Base-by-base conservation (phyloP, 2,888 invertebrate genomes). In the Gibbula magus region DNA sequence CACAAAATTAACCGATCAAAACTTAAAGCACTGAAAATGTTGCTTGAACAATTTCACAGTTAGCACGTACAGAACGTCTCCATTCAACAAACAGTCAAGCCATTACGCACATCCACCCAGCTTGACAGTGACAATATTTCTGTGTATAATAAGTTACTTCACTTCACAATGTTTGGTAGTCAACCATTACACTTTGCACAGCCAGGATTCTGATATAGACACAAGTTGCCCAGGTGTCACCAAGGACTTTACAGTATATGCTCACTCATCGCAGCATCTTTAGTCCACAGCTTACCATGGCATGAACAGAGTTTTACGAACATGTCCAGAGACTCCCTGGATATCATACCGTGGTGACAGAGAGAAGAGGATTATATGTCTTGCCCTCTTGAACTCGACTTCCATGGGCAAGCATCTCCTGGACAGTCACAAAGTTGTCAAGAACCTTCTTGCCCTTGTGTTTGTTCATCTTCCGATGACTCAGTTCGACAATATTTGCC, bases 361-460 rank as follows among this genome's bases (percentile, higher is more conserved):
- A 93, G 35, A 93, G 88, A 66, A 93, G 86, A 4, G 93, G 93
- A 77, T 92, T 92, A 76, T 92, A 91, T 8, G 90, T 88, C 81
- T 91, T 91, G n/a, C 89, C 89, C 16, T 90, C 89, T 3, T 87
- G 84, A 39, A 88, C 88, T 74, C 91, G 89, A 83, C 93, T 94
- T 10, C 94, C 94, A 85, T 95, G 94, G 7, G 94, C 94, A 84
- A 95, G 89, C 92, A 94, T 94, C 89, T 95, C 94, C 88, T 95
- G 94, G 25, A 95, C 94, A 25, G 94, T 94, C 75, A 94, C 93
- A 90, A 95, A 94, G 90, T 94, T 94, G 88, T 94, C 94, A 80
- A 94, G 89, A 51, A 93, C 91, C 85, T 93, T 92, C 81, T 92
- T 92, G 20, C 92, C 92, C 87, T 93, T 93, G 94, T 95, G 93